These are phyloP conservation scores for Proales similis DNA, from an alignment of 1,140 invertebrate genomes.

Conservation along the genomic window DNA sequence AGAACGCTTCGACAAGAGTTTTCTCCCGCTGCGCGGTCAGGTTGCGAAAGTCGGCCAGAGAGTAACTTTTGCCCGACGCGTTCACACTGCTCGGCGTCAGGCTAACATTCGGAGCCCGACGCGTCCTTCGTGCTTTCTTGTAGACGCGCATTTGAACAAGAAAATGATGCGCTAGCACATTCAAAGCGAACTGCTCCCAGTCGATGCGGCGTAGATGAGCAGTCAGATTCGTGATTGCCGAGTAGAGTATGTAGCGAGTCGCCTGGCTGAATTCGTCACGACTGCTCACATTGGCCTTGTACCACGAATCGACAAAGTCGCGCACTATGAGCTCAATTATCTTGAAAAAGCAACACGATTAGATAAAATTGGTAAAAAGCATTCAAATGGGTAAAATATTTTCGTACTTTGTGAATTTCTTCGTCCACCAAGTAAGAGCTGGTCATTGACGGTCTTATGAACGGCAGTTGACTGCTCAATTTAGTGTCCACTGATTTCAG, in stretches of 20 bases:
- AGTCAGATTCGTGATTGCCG: not conserved
- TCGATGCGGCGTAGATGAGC: conserved; percentile 4
- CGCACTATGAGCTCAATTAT: conserved; percentile 30
- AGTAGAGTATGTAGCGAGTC: conserved; percentile 4
- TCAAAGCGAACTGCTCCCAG: conserved; percentile 31
- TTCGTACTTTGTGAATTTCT: conserved; percentile 22
- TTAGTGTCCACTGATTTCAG: too few species aligned
- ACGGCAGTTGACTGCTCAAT: too few species aligned
- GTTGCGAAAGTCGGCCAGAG: too few species aligned
- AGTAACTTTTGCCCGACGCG: too few species aligned
- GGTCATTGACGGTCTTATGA: conserved; percentile 24
- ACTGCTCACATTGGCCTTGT: conserved; percentile 7
- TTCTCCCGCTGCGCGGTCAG: too few species aligned
- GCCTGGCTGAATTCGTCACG: conserved; percentile 8
- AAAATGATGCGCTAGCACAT: conserved; percentile 27
- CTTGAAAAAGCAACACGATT: not conserved
- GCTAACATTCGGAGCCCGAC: too few species aligned
- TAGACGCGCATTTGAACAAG: conserved; percentile 17
- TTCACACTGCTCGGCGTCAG: too few species aligned
- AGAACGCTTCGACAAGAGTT: conserved; percentile 59
- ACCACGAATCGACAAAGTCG: conserved; percentile 33
- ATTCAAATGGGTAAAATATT: too few species aligned
- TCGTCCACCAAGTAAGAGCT: conserved; percentile 20
- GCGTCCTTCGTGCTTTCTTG: conserved; percentile 7
- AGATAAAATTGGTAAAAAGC: too few species aligned